A percentile compares a stretch with the other conserved stretches of the same genome.
Evolutionary conservation across 1,140 invertebrate species (phyloP).

Genomic region (Lamellibrachia luymesi): DNA sequence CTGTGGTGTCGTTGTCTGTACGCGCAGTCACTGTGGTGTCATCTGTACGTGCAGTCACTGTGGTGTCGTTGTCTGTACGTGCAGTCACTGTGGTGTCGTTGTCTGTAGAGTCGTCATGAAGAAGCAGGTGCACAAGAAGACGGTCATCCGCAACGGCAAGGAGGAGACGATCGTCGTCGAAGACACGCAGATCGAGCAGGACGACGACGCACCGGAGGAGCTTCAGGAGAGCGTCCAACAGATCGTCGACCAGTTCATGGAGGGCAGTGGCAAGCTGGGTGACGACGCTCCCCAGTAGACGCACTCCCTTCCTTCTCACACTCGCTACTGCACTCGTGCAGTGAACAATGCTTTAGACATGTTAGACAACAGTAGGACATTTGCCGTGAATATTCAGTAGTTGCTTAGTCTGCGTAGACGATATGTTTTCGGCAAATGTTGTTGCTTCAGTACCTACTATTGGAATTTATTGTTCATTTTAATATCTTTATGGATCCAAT

Average conservation of each 20-base stretch:
- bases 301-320: neutral
- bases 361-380: neutral
- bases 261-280: conserved; percentile 18
- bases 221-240: conserved; percentile 50
- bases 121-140: conserved; percentile 53
- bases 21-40: neutral
- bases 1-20: neutral
- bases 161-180: conserved; percentile 49
- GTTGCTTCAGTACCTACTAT: neutral
- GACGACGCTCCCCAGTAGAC: conserved; percentile 2
- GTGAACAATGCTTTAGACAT: neutral
- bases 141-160: conserved; percentile 45
- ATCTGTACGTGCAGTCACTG: conserved; percentile 19
- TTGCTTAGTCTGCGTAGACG: neutral
- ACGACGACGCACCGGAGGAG: conserved; percentile 50
- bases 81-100: neutral
- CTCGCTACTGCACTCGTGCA: too few relatives aligned
- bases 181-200: conserved; percentile 48
- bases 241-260: conserved; percentile 54
- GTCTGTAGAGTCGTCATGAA: conserved; percentile 47
- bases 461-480: neutral
- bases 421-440: neutral
- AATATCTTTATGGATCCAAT: neutral
- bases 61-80: neutral
- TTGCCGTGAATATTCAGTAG: neutral